These are phyloP conservation scores for Anguilla marmorata DNA, from an alignment of 2,797 vertebrate species.

Conservation along the genomic window DNA sequence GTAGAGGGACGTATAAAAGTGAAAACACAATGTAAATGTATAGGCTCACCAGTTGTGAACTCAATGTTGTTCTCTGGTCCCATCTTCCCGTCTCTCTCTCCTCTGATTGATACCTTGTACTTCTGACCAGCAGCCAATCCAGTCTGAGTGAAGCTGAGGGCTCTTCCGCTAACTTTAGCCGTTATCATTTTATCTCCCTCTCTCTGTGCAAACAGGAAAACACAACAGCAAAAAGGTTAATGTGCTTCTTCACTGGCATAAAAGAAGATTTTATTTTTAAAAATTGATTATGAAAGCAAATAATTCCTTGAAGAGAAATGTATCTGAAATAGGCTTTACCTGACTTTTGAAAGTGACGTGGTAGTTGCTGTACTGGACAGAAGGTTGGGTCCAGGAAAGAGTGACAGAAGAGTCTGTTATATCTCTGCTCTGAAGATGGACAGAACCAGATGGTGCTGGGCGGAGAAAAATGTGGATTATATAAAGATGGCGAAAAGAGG, in stretches of 20 bases:
- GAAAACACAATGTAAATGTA: background rate
- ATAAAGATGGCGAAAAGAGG: background rate
- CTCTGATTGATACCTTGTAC: constrained; percentile 9
- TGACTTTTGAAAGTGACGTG: constrained; percentile 12
- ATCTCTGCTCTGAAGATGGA: background rate
- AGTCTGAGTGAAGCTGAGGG: background rate
- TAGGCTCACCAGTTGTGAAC: constrained; percentile 2
- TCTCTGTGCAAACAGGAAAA: background rate
- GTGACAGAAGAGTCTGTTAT: constrained; percentile 41
- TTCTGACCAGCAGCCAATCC: constrained; percentile 10
- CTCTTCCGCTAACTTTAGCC: background rate
- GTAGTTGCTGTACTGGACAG: background rate
- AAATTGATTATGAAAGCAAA: no score
- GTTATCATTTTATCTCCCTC: constrained; percentile 22
- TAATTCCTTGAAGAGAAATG: no score
- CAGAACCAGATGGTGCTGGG: background rate
- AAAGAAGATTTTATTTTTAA: no score
- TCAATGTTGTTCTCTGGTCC: background rate
- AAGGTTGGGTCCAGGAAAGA: constrained; percentile 30
- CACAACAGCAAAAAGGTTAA: background rate
- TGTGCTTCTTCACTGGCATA: background rate
- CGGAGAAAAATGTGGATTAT: background rate
- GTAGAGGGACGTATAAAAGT: background rate
- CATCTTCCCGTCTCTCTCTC: background rate
- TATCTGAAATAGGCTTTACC: background rate